phyloP scores from a whole-genome alignment of 2,113 vertebrate species.

The Amblyornis subalaris region DNA sequence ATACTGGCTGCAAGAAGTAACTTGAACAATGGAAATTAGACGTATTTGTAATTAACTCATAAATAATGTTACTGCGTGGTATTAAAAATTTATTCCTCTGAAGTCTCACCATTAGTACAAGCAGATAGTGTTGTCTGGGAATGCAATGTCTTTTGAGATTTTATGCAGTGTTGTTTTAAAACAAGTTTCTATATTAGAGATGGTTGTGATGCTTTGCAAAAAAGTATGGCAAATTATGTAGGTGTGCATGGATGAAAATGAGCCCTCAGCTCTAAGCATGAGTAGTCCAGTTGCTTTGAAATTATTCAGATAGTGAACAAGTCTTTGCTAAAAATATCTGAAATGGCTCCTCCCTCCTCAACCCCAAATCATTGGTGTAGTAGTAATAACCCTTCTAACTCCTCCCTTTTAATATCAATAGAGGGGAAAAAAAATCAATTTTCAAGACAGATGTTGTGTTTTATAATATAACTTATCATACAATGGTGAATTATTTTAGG shows the following conservation, averaged over 20 bases:
- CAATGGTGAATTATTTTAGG: neutral
- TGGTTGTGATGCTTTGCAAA: neutral
- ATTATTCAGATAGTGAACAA: neutral
- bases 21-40: rapidly evolving
- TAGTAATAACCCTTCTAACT: neutral
- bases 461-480: neutral
- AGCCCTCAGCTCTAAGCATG: neutral
- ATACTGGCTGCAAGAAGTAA: neutral
- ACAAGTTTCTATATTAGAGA: neutral
- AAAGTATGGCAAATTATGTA: neutral
- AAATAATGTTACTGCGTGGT: neutral
- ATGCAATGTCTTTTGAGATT: neutral
- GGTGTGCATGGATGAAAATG: neutral
- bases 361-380: neutral
- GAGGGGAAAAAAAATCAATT: neutral
- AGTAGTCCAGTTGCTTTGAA: neutral
- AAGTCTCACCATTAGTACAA: neutral
- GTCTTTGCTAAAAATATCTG: neutral
- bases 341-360: neutral
- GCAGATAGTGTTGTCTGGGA: neutral
- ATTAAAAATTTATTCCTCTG: conserved; percentile 7
- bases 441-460: neutral
- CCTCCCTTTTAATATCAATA: neutral
- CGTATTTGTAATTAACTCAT: neutral
- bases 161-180: neutral